Conservation (phyloP, 2,113 vertebrate genomes). For the Gallinago undulata region DNA sequence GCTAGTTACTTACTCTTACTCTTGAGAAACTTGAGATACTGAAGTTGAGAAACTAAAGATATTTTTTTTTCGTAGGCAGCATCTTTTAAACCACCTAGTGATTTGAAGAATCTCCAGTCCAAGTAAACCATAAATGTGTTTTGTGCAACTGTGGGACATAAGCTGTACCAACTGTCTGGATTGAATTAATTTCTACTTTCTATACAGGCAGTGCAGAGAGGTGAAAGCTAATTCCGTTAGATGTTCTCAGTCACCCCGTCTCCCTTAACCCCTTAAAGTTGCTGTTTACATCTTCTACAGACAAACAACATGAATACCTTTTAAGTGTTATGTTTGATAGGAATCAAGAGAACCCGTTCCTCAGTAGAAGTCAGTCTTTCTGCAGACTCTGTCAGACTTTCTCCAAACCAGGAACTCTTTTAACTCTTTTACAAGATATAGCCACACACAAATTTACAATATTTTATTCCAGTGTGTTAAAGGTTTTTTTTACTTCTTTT, state of each 20-base stretch:
- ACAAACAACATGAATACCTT: neutral
- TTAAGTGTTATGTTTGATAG: neutral
- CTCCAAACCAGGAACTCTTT: neutral
- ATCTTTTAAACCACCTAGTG: neutral
- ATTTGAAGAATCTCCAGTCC: neutral
- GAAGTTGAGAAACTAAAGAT: neutral
- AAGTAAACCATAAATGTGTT: neutral
- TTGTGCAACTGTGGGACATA: neutral
- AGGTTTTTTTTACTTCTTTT: neutral
- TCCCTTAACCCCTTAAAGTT: neutral
- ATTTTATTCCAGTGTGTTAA: neutral
- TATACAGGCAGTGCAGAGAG: neutral
- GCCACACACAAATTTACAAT: neutral
- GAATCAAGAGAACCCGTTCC: neutral
- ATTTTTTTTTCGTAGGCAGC: neutral
- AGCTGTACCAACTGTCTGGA: neutral
- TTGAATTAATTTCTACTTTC: neutral
- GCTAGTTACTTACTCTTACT: neutral
- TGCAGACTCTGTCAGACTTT: neutral
- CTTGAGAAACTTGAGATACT: neutral
- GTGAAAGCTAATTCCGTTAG: neutral
- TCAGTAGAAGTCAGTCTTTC: neutral
- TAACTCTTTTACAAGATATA: neutral
- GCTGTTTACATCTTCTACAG: neutral
- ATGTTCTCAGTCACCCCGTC: rapidly evolving